Evolutionary conservation across 2,113 vertebrate species (phyloP), one percentile per base, ranked within the genome.

Genomic region (Hiodon alosoides): DNA sequence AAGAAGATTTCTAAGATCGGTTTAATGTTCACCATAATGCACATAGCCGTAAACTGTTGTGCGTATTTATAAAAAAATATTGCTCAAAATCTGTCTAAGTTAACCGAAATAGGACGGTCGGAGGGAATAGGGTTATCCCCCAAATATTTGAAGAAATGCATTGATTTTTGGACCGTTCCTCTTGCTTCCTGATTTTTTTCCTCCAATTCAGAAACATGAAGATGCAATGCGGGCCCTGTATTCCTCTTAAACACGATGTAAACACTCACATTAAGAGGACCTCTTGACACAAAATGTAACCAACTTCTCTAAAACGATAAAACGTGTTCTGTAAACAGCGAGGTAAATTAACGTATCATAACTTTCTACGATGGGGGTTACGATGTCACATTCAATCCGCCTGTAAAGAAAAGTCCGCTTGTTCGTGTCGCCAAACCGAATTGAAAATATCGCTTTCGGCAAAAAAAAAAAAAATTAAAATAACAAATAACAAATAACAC

Each of bases 401-500:
- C 46, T 11, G 50, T 31, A 66, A 74, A 74, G 59, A 55, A n/a
- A 66, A 67, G 69, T 64, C 60, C 47, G 61, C 17, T 51, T 65
- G 69, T 62, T 77, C 62, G 71, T 66, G 71, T 77, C 60, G 11
- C 46, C 10, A 10, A 54, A 71, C 66, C 70, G 67, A 77, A 77
- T 16, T 71, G 52, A 67, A 17, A 54, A 65, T 60, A 60, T 67
- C 60, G 51, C 66, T 70, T 57, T 62, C 47, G 58, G 11, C 74
- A 72, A 60, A 65, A 79, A 73, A 76, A 60, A 73, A 72, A 67
- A 59, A 61, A 9, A 69, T 67, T 74, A 71, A 60, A 67, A 74
- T n/a, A 31, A 31, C 31, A 0, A 31, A 31, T 31, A 31, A 31
- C 31, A 31, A 31, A 31, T 31, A 31, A 31, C 31, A 31, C 31